phyloP scores from a whole-genome alignment of 2,113 vertebrate genomes.

The Dunckerocampus dactyliophorus region DNA sequence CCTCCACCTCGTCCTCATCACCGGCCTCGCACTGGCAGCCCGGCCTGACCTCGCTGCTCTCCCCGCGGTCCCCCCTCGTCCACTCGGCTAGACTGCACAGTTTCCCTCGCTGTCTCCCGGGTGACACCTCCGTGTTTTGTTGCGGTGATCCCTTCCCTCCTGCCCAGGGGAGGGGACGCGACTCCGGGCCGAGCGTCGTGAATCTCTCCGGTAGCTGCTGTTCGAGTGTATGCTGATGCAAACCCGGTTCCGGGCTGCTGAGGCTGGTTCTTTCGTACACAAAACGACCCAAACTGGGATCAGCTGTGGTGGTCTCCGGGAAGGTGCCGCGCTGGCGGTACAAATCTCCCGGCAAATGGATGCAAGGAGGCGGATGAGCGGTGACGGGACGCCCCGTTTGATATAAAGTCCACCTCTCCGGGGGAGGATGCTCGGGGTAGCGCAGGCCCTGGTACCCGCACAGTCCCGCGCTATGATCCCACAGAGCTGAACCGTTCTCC shows the following conservation, averaged over 20 bases:
- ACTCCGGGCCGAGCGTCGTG: constrained; percentile 1
- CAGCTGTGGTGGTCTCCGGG: background rate
- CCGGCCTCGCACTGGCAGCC: constrained; percentile 78
- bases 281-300: constrained; percentile 76
- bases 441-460: constrained; percentile 22
- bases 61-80: constrained; percentile 13
- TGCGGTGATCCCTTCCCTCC: constrained; percentile 47
- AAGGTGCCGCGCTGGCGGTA: background rate
- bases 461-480: constrained; percentile 14
- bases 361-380: constrained; percentile 1
- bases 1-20: constrained; percentile 76
- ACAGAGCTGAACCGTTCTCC: constrained; percentile 65
- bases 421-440: constrained; percentile 20
- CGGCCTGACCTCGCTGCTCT: constrained; percentile 76
- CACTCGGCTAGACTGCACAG: background rate
- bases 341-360: constrained; percentile 2
- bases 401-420: constrained; percentile 82
- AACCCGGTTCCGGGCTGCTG: background rate
- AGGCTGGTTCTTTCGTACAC: constrained; percentile 19
- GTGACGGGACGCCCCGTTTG: constrained; percentile 64
- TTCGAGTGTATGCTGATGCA: constrained; percentile 53
- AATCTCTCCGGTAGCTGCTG: constrained; percentile 30
- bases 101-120: constrained; percentile 71
- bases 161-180: constrained; percentile 40
- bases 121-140: constrained; percentile 60